Conservation (phyloP, 2,113 vertebrate species). For the Heterochromis multidens region DNA sequence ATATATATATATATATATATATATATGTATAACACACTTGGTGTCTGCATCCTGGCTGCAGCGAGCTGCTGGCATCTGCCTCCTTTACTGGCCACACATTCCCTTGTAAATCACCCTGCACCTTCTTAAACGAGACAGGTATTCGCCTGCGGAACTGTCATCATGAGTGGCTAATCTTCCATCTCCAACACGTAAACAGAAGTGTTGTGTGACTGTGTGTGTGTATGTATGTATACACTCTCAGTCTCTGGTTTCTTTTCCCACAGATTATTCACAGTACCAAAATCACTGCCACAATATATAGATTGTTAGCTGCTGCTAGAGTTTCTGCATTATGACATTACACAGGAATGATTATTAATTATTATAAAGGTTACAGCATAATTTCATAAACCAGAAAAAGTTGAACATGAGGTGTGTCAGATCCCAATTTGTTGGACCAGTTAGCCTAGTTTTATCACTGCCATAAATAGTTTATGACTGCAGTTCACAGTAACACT, state of each 20-base stretch:
- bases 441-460: constrained; percentile 4
- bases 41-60: constrained; percentile 8
- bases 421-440: background rate
- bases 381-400: background rate
- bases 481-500: background rate
- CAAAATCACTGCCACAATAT: background rate
- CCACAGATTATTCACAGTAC: background rate
- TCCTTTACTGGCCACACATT: background rate
- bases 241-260: constrained; percentile 12
- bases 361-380: background rate
- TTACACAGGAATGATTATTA: background rate
- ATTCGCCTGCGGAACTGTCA: constrained; percentile 22
- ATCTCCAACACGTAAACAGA: constrained; percentile 17
- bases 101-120: constrained; percentile 45
- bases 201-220: background rate
- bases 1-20: background rate
- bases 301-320: background rate
- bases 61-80: constrained; percentile 19
- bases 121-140: constrained; percentile 42
- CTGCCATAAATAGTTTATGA: background rate
- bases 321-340: background rate
- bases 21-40: constrained; percentile 49
- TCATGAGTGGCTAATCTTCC: constrained; percentile 12
- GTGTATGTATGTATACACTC: background rate
- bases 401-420: background rate